These are phyloP conservation scores for Enhydra lutris DNA, from an alignment of 2,113 vertebrate species.

Conservation along the genomic window DNA sequence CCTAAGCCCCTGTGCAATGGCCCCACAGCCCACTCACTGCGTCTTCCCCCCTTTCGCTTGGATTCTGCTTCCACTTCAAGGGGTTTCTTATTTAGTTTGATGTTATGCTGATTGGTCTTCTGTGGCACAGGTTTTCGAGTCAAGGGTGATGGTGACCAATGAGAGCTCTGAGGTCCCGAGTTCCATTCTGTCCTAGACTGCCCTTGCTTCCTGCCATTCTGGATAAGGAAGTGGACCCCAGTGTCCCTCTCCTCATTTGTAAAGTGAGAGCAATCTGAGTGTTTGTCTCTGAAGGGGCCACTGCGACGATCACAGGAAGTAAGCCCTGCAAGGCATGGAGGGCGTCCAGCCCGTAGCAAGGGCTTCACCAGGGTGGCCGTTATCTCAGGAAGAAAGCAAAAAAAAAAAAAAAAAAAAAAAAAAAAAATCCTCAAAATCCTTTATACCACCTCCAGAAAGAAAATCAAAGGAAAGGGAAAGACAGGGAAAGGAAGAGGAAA, in stretches of 20 bases:
- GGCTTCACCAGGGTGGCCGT: background rate
- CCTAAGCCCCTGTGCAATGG: background rate
- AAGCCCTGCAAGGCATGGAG: fast-evolving
- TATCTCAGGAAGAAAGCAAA: background rate
- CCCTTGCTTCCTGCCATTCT: background rate
- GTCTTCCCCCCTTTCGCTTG: too few relatives aligned
- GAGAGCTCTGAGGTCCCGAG: background rate
- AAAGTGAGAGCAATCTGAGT: background rate
- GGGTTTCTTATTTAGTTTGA: background rate
- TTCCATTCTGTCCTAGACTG: background rate
- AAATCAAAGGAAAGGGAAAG: background rate
- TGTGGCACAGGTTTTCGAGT: background rate
- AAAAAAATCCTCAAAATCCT: background rate
- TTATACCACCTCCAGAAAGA: background rate
- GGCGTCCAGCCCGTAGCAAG: fast-evolving
- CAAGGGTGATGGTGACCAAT: background rate
- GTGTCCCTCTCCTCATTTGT: background rate
- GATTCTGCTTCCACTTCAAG: background rate
- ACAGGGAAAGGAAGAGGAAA: background rate
- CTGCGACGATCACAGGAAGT: background rate
- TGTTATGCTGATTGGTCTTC: background rate
- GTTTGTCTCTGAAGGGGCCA: background rate
- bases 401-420: background rate
- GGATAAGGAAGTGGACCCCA: background rate
- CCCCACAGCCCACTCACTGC: background rate